Evolutionary conservation across 2,888 invertebrate species (phyloP), one percentile per base, ranked within the genome.

Genomic region (Tachina grossa): DNA sequence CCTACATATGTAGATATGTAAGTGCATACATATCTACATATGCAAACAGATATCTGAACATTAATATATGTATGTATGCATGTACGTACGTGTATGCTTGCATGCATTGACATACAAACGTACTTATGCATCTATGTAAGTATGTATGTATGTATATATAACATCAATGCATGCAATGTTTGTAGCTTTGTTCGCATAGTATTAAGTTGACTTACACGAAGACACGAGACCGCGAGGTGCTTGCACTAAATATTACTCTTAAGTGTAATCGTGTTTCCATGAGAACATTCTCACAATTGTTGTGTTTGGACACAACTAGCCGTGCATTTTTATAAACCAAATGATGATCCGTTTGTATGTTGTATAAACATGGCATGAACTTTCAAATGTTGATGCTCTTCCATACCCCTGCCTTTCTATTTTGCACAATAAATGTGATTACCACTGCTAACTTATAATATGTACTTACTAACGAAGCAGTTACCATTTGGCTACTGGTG

Each of bases 261-360:
- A 85, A 88, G 89, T 89, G 90, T 89, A 91, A 91, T 91, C 90
- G 91, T 92, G 92, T 91, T 92, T 92, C 91, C 91, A 92, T 92
- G 92, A 92, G 92, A 92, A 92, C 90, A 90, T 92, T 92, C 92
- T 92, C 92, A 92, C 92, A 92, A 92, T 92, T 92, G 92, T 92
- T 89, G 61, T 83, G 79, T 85, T 85, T 92, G 72, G 83, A 85
- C 85, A 78, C 87, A 85, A 85, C 85, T 87, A 85, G 83, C 85
- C 86, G 86, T 81, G 83, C 83, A 83, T 78, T 81, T 77, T 72
- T 72, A 77, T 71, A 85, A 83, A 80, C 79, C 83, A 83, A 85
- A 85, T 85, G 82, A 82, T 85, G 79, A 85, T 85, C 79, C 75
- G 83, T 83, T 61, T 75, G 59, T 76, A 57, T 80, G 75, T 75